Evolutionary conservation across 2,888 invertebrate genomes (phyloP), one percentile per base, ranked within the genome.

Genomic region (Eledona agricola): DNA sequence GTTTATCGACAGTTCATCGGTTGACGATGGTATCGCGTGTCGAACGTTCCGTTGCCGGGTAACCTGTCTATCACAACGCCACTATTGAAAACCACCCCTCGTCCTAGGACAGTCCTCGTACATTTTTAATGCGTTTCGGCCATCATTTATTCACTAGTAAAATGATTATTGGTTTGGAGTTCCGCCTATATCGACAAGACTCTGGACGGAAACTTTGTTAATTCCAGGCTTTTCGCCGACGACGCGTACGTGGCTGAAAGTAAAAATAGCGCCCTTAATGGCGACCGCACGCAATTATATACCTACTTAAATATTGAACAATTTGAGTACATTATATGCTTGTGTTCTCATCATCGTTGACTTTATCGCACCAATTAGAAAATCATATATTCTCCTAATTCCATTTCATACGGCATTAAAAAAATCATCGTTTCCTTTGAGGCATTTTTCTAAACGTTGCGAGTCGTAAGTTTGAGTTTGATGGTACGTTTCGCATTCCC

Each of bases 11-110:
- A 57, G 63, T 62, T 64, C 66, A 69, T 66, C 67, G 66, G 66
- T 63, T 74, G 74, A 74, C 72, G 74, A 73, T 72, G 63, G 69
- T 72, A 72, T 74, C 72, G 74, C 74, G 74, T 74, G 74, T 71
- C 64, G 65, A 61, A 55, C 50, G 12, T 57, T 60, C 62, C 62
- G 74, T 74, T 64, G 66, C 73, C 58, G 51, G 60, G 73, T 72
- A 72, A 74, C 73, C 57, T 61, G 63, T 69, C 72, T 70, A 70
- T 73, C 71, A 72, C 73, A 71, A 73, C 72, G 69, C 59, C 53
- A 47, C 53, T 26, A 52, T 50, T 45, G 38, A 58, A 58, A 60
- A 43, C 54, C 47, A 26, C 51, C 38, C 45, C 63, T 61, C 51
- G 60, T 62, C 62, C 62, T 64, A 63, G 60, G 64, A 60, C 65